These are phyloP conservation scores for Oscheius myriophilus DNA, from an alignment of 2,888 invertebrate species.

Conservation along the genomic window DNA sequence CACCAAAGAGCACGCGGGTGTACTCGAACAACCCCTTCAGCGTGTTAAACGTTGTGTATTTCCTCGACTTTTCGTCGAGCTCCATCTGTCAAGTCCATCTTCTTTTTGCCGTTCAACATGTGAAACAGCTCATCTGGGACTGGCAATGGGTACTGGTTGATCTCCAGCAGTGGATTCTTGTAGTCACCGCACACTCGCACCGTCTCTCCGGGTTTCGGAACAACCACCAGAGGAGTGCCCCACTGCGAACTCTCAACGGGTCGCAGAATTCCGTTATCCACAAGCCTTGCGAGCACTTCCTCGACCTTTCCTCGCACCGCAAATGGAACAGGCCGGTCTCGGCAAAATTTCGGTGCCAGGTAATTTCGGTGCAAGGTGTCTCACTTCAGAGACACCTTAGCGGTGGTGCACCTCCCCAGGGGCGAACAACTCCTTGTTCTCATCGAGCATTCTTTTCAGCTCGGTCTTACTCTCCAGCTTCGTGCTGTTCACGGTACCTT, in stretches of 20 bases:
- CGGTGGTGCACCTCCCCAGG: background rate
- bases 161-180: constrained; percentile 33
- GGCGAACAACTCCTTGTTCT: too few relatives aligned
- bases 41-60: too few relatives aligned
- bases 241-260: constrained; percentile 31
- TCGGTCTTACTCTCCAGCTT: too few relatives aligned
- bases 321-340: background rate
- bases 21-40: constrained; percentile 32
- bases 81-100: too few relatives aligned
- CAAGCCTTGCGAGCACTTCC: constrained; percentile 1
- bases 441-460: too few relatives aligned
- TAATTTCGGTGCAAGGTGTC: background rate
- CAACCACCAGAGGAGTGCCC: constrained; percentile 37
- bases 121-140: constrained; percentile 32
- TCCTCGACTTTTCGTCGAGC: too few relatives aligned
- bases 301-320: constrained; percentile 1
- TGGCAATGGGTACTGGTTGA: constrained; percentile 32
- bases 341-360: background rate
- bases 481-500: too few relatives aligned
- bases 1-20: constrained; percentile 32
- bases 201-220: constrained; percentile 33
- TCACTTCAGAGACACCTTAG: background rate
- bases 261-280: constrained; percentile 19
- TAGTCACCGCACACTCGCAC: constrained; percentile 32
- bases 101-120: too few relatives aligned